Percentiles rank a stretch among this genome's conserved stretches.
Evolutionary conservation across 2,113 vertebrate species (phyloP).

Genomic region (Melanerpes formicivorus): DNA sequence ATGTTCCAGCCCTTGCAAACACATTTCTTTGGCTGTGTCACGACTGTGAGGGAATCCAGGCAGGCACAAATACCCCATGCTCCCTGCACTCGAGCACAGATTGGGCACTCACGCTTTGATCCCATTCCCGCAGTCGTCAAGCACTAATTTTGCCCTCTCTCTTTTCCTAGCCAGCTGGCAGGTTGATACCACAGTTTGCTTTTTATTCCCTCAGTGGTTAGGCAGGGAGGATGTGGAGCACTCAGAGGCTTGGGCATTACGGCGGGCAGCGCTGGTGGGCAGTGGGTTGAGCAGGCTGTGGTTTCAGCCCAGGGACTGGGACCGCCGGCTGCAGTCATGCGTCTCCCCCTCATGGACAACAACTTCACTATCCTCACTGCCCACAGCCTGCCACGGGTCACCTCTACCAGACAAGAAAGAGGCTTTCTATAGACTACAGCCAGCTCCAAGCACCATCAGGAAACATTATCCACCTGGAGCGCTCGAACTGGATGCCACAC

Average conservation of each 20-base stretch:
- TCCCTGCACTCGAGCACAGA: fast-evolving
- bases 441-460: neutral
- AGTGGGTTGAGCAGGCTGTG: neutral
- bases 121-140: neutral
- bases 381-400: fast-evolving
- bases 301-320: neutral
- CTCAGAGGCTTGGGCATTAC: neutral
- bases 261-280: neutral
- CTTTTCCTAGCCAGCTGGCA: neutral
- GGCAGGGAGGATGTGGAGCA: fast-evolving
- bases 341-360: constrained; percentile 13
- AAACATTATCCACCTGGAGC: neutral
- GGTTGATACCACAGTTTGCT: neutral
- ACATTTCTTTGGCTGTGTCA: neutral
- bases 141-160: neutral
- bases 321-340: fast-evolving
- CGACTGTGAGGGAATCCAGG: neutral
- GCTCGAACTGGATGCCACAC: neutral
- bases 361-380: neutral
- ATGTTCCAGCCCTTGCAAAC: neutral
- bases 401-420: neutral
- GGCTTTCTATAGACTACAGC: neutral
- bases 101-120: fast-evolving
- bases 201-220: neutral
- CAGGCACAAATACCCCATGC: neutral